Conservation (phyloP, 1,140 invertebrate genomes). For the Micrasema minimum region DNA sequence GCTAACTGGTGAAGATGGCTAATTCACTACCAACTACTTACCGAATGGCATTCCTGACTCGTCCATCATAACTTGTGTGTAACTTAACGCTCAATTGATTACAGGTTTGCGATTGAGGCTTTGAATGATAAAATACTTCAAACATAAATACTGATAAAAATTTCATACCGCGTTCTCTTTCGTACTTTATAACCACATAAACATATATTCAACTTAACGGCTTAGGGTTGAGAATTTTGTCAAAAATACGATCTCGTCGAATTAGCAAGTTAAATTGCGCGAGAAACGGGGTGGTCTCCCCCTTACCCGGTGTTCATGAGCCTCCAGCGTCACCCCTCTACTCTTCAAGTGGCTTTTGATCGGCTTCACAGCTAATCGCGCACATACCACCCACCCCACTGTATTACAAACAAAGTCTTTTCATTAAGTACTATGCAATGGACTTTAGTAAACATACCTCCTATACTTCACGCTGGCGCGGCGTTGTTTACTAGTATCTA, state of each 20-base stretch:
- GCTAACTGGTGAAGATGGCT: background rate
- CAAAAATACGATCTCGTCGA: slow-evolving; percentile 19
- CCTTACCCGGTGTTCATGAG: slow-evolving; percentile 32
- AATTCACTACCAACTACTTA: background rate
- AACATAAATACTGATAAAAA: too few species aligned
- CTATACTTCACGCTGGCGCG: too few species aligned
- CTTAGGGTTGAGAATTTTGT: background rate
- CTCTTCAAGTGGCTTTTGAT: slow-evolving; percentile 49
- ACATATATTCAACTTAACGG: background rate
- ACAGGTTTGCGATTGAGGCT: too few species aligned
- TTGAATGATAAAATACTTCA: too few species aligned
- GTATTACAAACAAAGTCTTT: slow-evolving; percentile 22
- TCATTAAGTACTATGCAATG: background rate
- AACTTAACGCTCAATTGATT: too few species aligned
- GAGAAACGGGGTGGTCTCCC: slow-evolving; percentile 11
- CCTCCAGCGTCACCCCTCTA: slow-evolving; percentile 31
- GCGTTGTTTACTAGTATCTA: too few species aligned
- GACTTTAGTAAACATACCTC: background rate
- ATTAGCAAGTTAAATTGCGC: slow-evolving; percentile 38
- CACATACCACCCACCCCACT: slow-evolving; percentile 30
- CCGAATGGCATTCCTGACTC: background rate
- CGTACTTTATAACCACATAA: too few species aligned
- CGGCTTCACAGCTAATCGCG: slow-evolving; percentile 41
- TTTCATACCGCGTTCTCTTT: too few species aligned
- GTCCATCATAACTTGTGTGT: slow-evolving; percentile 9